These are phyloP conservation scores for Lipotes vexillifer DNA, from an alignment of 2,113 vertebrate genomes.

Conservation along the genomic window DNA sequence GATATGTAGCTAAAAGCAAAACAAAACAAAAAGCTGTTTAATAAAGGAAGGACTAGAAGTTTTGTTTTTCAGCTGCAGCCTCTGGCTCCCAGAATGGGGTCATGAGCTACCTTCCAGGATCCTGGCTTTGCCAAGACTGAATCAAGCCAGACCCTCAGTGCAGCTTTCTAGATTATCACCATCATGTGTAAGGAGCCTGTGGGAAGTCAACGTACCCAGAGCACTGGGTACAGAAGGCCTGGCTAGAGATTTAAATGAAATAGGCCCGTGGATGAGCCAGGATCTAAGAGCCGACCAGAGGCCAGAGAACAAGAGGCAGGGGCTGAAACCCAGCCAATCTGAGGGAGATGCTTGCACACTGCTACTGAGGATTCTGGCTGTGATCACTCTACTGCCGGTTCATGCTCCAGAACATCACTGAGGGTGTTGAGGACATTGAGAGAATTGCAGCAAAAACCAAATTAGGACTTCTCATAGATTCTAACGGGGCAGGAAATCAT, in stretches of 20 bases:
- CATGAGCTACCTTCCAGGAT: background rate
- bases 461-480: background rate
- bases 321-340: background rate
- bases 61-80: background rate
- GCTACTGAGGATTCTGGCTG: background rate
- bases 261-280: background rate
- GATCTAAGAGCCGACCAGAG: background rate
- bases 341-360: background rate
- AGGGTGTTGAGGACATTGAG: background rate
- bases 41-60: background rate
- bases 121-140: background rate
- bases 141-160: background rate
- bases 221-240: background rate
- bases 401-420: background rate
- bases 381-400: background rate
- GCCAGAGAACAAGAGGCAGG: background rate
- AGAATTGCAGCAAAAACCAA: background rate
- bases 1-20: background rate
- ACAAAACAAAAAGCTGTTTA: background rate
- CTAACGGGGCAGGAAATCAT: background rate
- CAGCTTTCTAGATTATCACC: background rate
- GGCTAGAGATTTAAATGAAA: background rate
- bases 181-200: background rate
- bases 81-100: background rate
- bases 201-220: background rate